Evolutionary conservation across 1,140 invertebrate genomes (phyloP), one percentile per base, ranked within the genome.

Genomic region (Magallana ariakensis): DNA sequence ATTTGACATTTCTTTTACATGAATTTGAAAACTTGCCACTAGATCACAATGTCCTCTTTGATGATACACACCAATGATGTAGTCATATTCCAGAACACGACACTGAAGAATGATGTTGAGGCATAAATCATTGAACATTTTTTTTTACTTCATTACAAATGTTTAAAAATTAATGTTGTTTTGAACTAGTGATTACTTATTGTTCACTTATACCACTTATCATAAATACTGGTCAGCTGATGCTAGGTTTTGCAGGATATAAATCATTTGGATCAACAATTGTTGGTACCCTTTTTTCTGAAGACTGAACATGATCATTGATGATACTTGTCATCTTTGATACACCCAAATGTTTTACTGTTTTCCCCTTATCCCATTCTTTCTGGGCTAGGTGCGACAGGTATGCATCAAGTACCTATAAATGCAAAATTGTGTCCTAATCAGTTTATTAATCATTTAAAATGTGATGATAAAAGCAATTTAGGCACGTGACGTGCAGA

Each of bases 351-450:
- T 70, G 22, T 19, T 70, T 70, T 26, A 70, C 62, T 70, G 22
- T 70, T 26, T 70, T 70, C 22, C 62, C 62, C 22, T 26, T 70
- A 26, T 70, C 62, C 62, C 62, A 70, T 22, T 70, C 62, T 70
- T 70, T 70, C 62, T 70, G 62, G 26, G 62, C 22, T 70, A 70
- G n/a, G 19, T 70, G 22, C 22, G 62, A 26, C 19, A 70, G 62
- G 62, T 70, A 70, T 70, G 62, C 62, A 70, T 70, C 62, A 70
- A 70, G 62, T 70, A 70, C 62, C 62, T 70, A 70, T 70, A 19
- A 70, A 70, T 70, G 62, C 62, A 70, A 22, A 70, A 70, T 62
- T 16, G 58, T 62, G 62, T 19, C 62, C 11, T 70, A 70, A 70
- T 70, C 62, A 70, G 19, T 19, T 22, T 26, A 70, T 70, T 19